Conservation (phyloP, 2,888 invertebrate species). For the Tenthredo mesomela region DNA sequence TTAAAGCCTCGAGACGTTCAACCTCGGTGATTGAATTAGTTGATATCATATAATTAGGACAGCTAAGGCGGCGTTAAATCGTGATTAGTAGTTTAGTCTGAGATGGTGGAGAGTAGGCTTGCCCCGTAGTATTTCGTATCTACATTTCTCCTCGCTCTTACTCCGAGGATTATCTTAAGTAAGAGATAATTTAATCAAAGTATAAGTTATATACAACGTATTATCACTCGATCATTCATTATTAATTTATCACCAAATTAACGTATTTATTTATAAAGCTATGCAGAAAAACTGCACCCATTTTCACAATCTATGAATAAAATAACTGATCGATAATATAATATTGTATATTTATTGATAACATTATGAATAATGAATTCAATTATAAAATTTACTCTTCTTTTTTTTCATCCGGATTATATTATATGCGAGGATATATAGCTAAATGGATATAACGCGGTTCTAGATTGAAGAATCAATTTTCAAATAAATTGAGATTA, state of each 20-base stretch:
- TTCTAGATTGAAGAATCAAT: not conserved
- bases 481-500: not conserved
- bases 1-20: not conserved
- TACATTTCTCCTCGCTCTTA: not conserved
- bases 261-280: not conserved
- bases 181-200: slow-evolving; percentile 13
- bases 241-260: not conserved
- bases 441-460: not conserved
- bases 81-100: slow-evolving; percentile 1
- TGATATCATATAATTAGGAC: slow-evolving; percentile 36
- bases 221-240: not conserved
- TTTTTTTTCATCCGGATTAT: slow-evolving; percentile 18
- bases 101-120: not conserved
- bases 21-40: slow-evolving; percentile 30
- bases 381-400: not conserved
- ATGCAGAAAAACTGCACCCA: not conserved
- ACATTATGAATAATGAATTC: not conserved
- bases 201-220: not conserved
- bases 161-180: not conserved
- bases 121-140: slow-evolving; percentile 1
- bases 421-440: not conserved
- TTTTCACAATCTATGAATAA: not conserved
- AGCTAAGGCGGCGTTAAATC: slow-evolving; percentile 26
- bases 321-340: not conserved
- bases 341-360: too few species aligned